Evolutionary conservation across 2,113 vertebrate species (phyloP).

Genomic region (Choloepus hoffmanni): DNA sequence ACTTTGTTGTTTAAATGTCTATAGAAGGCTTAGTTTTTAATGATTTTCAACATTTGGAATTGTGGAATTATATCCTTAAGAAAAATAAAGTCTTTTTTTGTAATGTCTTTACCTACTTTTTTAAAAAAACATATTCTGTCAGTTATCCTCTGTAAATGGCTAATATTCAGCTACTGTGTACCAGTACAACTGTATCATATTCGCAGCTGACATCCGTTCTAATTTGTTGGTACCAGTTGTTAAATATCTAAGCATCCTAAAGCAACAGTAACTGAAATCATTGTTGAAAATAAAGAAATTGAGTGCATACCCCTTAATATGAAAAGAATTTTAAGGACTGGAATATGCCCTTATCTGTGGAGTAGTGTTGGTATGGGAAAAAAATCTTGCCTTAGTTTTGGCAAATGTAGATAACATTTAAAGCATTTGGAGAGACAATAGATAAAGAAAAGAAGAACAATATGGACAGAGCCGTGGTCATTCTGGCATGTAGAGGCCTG

Average conservation of each 20-base stretch:
- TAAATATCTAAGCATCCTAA: slow-evolving; percentile 29
- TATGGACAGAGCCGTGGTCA: neutral
- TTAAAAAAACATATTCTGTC: neutral
- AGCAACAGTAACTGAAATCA: slow-evolving; percentile 16
- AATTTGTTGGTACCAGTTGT: slow-evolving; percentile 17
- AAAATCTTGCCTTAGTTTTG: neutral
- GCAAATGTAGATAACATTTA: neutral
- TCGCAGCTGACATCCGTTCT: neutral
- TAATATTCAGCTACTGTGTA: neutral
- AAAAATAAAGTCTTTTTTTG: slow-evolving; percentile 16
- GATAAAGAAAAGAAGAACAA: neutral
- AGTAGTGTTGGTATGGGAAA: neutral
- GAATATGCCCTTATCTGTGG: neutral
- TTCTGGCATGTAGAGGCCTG: neutral
- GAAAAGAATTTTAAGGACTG: neutral
- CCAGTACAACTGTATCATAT: neutral
- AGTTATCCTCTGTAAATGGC: neutral
- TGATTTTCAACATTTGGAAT: slow-evolving; percentile 32
- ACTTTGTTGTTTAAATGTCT: slow-evolving; percentile 29
- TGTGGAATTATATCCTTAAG: neutral
- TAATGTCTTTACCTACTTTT: slow-evolving; percentile 38
- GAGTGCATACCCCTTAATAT: neutral
- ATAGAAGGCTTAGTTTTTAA: neutral
- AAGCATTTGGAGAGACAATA: neutral
- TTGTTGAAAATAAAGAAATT: slow-evolving; percentile 48